Evolutionary conservation across 2,113 vertebrate genomes (phyloP).

Genomic region (Malurus alboscapulatus): DNA sequence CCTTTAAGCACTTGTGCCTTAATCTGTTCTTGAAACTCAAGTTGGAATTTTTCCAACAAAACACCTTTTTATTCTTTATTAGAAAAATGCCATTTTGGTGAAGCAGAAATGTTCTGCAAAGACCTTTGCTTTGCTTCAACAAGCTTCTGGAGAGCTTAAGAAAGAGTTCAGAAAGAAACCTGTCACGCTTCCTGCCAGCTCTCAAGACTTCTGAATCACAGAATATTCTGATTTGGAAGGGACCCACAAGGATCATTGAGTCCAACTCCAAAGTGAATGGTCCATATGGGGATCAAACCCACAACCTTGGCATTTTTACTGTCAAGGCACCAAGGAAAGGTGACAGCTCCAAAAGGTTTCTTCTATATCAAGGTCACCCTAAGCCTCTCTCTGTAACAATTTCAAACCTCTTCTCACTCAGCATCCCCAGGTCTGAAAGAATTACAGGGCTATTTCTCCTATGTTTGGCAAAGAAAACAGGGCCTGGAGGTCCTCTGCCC

Average conservation of each 20-base stretch:
- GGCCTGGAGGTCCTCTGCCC: not conserved
- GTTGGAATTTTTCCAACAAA: not conserved
- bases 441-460: not conserved
- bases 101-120: not conserved
- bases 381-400: not conserved
- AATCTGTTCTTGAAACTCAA: not conserved
- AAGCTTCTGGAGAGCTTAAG: not conserved
- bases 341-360: not conserved
- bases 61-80: not conserved
- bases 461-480: not conserved
- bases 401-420: not conserved
- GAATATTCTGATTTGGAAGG: not conserved
- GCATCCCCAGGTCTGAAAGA: not conserved
- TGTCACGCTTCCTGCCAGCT: not conserved
- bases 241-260: not conserved
- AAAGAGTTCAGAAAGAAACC: not conserved
- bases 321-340: not conserved
- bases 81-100: not conserved
- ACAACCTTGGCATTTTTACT: not conserved
- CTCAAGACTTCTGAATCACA: not conserved
- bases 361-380: not conserved
- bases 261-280: not conserved
- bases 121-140: not conserved
- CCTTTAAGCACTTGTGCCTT: constrained; percentile 6
- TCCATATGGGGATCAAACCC: fast-evolving